Conservation (phyloP, 1,140 invertebrate genomes). For the Trichoplusia ni region DNA sequence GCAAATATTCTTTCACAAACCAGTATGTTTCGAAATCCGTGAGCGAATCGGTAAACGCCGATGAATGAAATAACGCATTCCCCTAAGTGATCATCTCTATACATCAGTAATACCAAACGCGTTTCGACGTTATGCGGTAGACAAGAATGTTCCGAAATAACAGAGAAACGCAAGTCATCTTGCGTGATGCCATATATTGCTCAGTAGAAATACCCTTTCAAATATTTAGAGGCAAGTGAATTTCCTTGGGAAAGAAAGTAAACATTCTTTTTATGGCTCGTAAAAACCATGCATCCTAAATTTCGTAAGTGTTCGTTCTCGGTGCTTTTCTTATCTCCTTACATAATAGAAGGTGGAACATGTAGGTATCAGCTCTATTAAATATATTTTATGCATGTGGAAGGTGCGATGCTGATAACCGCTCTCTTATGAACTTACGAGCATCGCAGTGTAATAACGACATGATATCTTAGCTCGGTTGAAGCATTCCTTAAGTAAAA, state of each 20-base stretch:
- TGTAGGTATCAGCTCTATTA: not conserved
- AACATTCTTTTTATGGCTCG: slow-evolving; percentile 46
- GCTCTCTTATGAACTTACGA: too few relatives aligned
- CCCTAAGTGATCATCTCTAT: slow-evolving; percentile 4
- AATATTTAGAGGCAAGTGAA: slow-evolving; percentile 45
- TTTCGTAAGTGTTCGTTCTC: slow-evolving; percentile 35
- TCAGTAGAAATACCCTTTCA: slow-evolving; percentile 35
- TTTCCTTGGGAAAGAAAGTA: slow-evolving; percentile 39
- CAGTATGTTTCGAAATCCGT: slow-evolving; percentile 20
- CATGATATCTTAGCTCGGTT: too few relatives aligned
- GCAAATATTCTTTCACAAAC: slow-evolving; percentile 45
- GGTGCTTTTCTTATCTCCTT: slow-evolving; percentile 14
- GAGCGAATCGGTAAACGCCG: not conserved
- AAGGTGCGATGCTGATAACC: not conserved
- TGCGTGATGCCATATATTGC: slow-evolving; percentile 21
- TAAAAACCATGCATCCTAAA: slow-evolving; percentile 46
- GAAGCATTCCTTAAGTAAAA: too few relatives aligned
- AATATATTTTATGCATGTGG: not conserved
- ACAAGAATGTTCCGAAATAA: slow-evolving; percentile 26
- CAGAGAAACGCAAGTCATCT: slow-evolving; percentile 34
- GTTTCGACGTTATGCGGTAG: not conserved
- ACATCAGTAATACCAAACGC: slow-evolving; percentile 5
- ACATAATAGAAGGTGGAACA: not conserved
- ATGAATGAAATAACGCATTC: not conserved
- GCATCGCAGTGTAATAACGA: too few relatives aligned